Percentiles rank a stretch among this genome's conserved stretches.
Conservation (phyloP, 1,140 invertebrate species). For the Ptiloglossa arizonensis region DNA sequence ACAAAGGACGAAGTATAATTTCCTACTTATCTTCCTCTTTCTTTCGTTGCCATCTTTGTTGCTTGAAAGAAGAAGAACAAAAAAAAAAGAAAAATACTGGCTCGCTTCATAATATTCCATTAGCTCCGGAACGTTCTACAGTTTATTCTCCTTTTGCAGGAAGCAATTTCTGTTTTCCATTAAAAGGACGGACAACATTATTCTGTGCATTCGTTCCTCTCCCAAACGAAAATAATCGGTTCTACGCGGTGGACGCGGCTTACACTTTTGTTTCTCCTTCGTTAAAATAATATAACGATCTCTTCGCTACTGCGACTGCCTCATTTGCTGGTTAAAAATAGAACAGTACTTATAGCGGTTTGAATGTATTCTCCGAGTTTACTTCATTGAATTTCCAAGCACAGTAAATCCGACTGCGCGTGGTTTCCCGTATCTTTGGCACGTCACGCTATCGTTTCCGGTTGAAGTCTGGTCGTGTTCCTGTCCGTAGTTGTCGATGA, state of each 20-base stretch:
- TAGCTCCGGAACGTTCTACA: too few species aligned
- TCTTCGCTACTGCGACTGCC: background rate
- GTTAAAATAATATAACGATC: background rate
- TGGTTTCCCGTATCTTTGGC: constrained; percentile 67
- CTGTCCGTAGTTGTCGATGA: constrained; percentile 24
- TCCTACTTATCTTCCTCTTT: background rate
- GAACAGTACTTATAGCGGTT: constrained; percentile 38
- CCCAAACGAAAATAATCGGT: background rate
- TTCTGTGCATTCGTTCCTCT: background rate
- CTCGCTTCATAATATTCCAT: background rate
- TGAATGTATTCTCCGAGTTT: constrained; percentile 10
- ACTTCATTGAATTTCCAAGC: constrained; percentile 69
- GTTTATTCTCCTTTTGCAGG: too few species aligned
- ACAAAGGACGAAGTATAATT: background rate
- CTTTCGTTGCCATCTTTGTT: background rate
- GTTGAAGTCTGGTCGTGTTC: constrained; percentile 44
- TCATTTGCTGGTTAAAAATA: constrained; percentile 3
- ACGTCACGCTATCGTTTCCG: constrained; percentile 68
- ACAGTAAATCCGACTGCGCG: constrained; percentile 52
- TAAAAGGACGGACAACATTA: background rate
- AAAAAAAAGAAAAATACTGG: background rate
- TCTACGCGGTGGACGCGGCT: background rate
- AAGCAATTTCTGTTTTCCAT: background rate
- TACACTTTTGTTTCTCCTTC: background rate
- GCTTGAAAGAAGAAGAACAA: too few species aligned